Evolutionary conservation across 92 coral and sea anemone genomes (phyloP).

Genomic region (Palythoa caribaeorum): DNA sequence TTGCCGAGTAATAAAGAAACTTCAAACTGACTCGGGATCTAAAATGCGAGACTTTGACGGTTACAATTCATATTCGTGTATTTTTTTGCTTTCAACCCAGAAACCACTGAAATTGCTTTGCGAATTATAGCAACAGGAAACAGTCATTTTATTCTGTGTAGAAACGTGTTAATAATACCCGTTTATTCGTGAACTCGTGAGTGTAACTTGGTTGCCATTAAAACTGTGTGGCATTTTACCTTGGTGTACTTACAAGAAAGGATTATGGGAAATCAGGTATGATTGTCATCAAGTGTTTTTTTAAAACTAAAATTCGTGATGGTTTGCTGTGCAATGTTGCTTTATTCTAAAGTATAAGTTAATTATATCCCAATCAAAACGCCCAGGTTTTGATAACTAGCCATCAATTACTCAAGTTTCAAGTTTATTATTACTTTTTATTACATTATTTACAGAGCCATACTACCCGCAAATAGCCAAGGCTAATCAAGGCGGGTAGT

Average conservation of each 20-base stretch:
- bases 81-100: too few species aligned
- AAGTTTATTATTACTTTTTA: too few species aligned
- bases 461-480: too few species aligned
- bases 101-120: too few species aligned
- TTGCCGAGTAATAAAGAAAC: neutral
- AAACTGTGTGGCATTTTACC: neutral
- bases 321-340: neutral
- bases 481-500: too few species aligned
- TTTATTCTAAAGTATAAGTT: too few species aligned
- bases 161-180: neutral
- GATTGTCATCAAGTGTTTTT: neutral
- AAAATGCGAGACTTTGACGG: neutral
- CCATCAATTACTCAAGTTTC: too few species aligned
- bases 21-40: neutral
- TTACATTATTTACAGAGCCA: too few species aligned
- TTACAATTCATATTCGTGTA: neutral
- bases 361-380: neutral
- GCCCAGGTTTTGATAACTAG: too few species aligned
- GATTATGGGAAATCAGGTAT: constrained; percentile 7
- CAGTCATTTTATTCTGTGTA: too few species aligned
- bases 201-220: neutral
- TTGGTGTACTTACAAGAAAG: neutral
- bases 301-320: neutral
- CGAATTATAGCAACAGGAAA: too few species aligned
- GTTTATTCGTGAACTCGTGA: neutral